These are phyloP conservation scores for Limnephilus lunatus DNA, from an alignment of 2,888 invertebrate species.

Conservation along the genomic window DNA sequence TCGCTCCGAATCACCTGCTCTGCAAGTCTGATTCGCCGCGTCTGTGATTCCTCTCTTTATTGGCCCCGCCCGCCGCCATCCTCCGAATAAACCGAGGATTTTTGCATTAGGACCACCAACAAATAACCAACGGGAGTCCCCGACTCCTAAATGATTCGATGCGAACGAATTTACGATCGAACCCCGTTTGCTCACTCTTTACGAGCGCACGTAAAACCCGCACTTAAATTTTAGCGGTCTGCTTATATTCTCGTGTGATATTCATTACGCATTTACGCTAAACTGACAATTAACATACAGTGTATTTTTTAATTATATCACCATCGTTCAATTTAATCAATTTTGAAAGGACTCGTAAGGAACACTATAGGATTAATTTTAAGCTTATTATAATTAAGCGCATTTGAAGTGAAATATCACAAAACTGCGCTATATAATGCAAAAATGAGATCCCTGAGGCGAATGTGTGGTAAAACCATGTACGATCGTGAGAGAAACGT, in stretches of 20 bases:
- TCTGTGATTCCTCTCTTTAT: constrained; percentile 22
- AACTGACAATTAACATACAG: neutral
- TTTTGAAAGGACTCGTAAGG: too few relatives aligned
- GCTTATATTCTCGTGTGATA: constrained; percentile 42
- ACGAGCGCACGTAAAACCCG: constrained; percentile 38
- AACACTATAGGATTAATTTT: too few relatives aligned
- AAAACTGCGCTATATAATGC: too few relatives aligned
- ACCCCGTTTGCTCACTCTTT: constrained; percentile 34
- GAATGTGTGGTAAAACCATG: too few relatives aligned
- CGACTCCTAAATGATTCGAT: constrained; percentile 26
- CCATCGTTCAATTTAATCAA: neutral
- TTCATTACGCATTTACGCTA: constrained; percentile 20
- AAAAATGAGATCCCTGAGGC: too few relatives aligned
- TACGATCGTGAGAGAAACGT: too few relatives aligned
- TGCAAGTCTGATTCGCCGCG: constrained; percentile 59
- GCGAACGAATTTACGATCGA: constrained; percentile 44
- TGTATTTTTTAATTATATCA: neutral
- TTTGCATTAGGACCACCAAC: constrained; percentile 25
- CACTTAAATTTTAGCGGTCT: constrained; percentile 44
- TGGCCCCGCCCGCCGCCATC: neutral
- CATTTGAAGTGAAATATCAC: too few relatives aligned
- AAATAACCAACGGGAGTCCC: neutral
- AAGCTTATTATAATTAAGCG: too few relatives aligned
- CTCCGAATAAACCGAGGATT: constrained; percentile 10
- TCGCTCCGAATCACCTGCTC: constrained; percentile 60